Conservation (phyloP, 2,113 vertebrate species). For the Anas platyrhynchos region DNA sequence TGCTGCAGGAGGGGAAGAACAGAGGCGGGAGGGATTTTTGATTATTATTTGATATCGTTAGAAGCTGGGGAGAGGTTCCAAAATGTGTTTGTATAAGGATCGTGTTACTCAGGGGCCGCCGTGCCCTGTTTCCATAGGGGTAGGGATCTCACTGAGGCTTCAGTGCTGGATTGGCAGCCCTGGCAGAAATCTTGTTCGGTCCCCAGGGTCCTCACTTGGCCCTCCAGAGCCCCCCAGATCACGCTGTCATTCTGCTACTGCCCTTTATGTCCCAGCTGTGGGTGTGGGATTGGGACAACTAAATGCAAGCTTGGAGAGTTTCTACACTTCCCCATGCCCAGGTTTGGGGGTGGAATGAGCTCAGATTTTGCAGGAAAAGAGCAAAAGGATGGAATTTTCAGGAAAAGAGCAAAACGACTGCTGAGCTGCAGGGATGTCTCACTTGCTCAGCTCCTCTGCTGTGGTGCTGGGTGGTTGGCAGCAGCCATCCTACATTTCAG, state of each 20-base stretch:
- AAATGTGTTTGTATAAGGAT: neutral
- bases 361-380: neutral
- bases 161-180: neutral
- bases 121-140: neutral
- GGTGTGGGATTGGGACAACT: neutral
- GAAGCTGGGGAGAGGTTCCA: neutral
- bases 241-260: accelerated
- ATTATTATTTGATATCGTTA: neutral
- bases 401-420: neutral
- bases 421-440: neutral
- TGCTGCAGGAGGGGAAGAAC: neutral
- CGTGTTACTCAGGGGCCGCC: neutral
- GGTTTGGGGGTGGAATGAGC: neutral
- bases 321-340: neutral
- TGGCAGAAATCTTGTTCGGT: neutral
- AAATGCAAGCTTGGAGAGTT: neutral
- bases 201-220: neutral
- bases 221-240: neutral
- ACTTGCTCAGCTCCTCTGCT: neutral
- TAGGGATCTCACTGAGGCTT: neutral
- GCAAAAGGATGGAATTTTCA: neutral
- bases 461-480: neutral
- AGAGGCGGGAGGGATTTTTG: neutral
- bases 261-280: neutral
- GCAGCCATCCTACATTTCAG: neutral